Evolutionary conservation across 1,140 invertebrate genomes (phyloP).

Genomic region (Bilobella aurantiaca): DNA sequence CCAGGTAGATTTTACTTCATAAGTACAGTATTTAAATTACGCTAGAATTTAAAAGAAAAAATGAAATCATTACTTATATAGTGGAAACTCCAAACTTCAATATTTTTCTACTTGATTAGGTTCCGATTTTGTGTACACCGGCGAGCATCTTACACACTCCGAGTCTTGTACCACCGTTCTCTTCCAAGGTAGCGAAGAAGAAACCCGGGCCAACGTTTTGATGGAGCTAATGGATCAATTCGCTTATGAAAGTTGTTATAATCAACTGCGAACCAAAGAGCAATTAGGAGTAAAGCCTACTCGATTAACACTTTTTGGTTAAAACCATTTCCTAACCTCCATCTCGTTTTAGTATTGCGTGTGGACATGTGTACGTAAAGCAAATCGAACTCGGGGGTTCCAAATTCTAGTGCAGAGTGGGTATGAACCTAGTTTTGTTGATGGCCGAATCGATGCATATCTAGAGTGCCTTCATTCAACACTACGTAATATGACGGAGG

Average conservation of each 20-base stretch:
- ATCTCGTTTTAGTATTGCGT: constrained; percentile 61
- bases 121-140: constrained; percentile 58
- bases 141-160: constrained; percentile 69
- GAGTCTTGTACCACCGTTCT: constrained; percentile 77
- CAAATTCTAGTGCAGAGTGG: constrained; percentile 83
- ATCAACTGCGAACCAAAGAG: constrained; percentile 76
- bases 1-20: constrained; percentile 50
- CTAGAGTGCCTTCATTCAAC: constrained; percentile 63
- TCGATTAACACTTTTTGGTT: neutral
- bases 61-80: no score
- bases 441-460: constrained; percentile 77
- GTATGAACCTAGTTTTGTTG: constrained; percentile 67
- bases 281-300: constrained; percentile 53
- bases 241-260: constrained; percentile 80
- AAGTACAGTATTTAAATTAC: neutral
- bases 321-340: neutral
- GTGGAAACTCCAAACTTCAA: no score
- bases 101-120: neutral
- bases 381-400: constrained; percentile 74
- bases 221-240: constrained; percentile 81
- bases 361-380: constrained; percentile 66
- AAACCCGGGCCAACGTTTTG: constrained; percentile 64
- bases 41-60: no score
- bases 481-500: constrained; percentile 55
- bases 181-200: constrained; percentile 75